Conservation (phyloP, 2,888 invertebrate genomes). For the Merodon equestris region DNA sequence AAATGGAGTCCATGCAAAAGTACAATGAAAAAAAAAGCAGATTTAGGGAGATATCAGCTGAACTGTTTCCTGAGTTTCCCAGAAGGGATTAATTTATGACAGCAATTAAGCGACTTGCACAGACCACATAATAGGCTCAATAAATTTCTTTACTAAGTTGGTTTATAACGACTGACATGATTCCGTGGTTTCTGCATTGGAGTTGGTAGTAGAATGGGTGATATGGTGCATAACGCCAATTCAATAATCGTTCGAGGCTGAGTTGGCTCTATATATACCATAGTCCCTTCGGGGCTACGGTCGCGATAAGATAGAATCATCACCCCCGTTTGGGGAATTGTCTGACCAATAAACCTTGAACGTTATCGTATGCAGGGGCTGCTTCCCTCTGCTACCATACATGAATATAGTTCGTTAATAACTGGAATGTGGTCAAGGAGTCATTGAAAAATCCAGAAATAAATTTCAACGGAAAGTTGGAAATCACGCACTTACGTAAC, state of each 20-base stretch:
- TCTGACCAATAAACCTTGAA: too few species aligned
- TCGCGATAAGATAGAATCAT: slow-evolving; percentile 42
- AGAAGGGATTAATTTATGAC: slow-evolving; percentile 77
- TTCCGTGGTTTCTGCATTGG: too few species aligned
- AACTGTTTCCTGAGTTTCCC: slow-evolving; percentile 59
- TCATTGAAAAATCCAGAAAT: too few species aligned
- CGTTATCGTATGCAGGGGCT: too few species aligned
- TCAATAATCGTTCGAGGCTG: slow-evolving; percentile 22
- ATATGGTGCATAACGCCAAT: slow-evolving; percentile 41
- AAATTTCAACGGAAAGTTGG: too few species aligned
- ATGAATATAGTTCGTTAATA: too few species aligned
- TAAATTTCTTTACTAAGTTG: slow-evolving; percentile 46
- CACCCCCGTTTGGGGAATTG: slow-evolving; percentile 22
- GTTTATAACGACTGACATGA: slow-evolving; percentile 8
- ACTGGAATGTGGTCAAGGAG: too few species aligned
- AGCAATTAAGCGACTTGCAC: slow-evolving; percentile 73
- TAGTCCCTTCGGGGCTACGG: neutral
- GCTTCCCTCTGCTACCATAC: too few species aligned
- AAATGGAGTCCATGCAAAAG: neutral
- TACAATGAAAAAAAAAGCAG: neutral
- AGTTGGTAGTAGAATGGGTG: neutral
- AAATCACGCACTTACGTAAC: too few species aligned
- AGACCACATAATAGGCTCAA: slow-evolving; percentile 46
- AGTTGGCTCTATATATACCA: slow-evolving; percentile 13
- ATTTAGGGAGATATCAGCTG: neutral